Conservation (phyloP, 2,888 invertebrate genomes). For the Drosophila multiciliata region DNA sequence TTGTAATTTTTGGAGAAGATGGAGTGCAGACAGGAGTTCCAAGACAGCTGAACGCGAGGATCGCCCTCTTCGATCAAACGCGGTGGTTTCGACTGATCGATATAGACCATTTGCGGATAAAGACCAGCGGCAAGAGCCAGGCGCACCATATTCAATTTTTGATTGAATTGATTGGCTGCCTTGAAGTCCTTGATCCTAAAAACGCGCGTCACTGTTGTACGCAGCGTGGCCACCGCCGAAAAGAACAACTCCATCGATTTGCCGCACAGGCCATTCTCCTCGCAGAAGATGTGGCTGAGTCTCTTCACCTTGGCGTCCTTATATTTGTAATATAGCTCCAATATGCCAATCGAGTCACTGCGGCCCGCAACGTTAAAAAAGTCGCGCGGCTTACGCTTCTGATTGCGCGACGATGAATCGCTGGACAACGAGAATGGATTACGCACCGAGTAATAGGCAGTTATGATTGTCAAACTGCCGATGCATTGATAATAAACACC, state of each 20-base stretch:
- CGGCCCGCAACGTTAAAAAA: slow-evolving; percentile 90
- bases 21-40: slow-evolving; percentile 86
- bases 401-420: slow-evolving; percentile 86
- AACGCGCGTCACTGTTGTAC: slow-evolving; percentile 90
- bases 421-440: slow-evolving; percentile 92
- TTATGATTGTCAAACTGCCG: slow-evolving; percentile 96
- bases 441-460: slow-evolving; percentile 91
- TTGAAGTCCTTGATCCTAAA: slow-evolving; percentile 86
- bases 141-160: slow-evolving; percentile 93
- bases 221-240: slow-evolving; percentile 92
- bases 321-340: slow-evolving; percentile 92
- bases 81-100: slow-evolving; percentile 86
- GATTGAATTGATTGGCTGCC: slow-evolving; percentile 42
- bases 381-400: slow-evolving; percentile 88
- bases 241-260: slow-evolving; percentile 96
- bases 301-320: slow-evolving; percentile 86
- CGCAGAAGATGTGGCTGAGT: slow-evolving; percentile 63
- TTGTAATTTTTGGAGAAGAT: slow-evolving; percentile 62
- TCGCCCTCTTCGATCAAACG: slow-evolving; percentile 89
- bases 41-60: slow-evolving; percentile 86
- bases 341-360: slow-evolving; percentile 95
- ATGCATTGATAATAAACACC: slow-evolving; percentile 95
- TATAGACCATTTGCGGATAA: slow-evolving; percentile 94
- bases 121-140: slow-evolving; percentile 94
- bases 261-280: slow-evolving; percentile 63